A percentile compares a stretch with the other conserved stretches of the same genome.
phyloP scores from a whole-genome alignment of 2,797 vertebrate genomes.

The Chaenodraco wilsoni region DNA sequence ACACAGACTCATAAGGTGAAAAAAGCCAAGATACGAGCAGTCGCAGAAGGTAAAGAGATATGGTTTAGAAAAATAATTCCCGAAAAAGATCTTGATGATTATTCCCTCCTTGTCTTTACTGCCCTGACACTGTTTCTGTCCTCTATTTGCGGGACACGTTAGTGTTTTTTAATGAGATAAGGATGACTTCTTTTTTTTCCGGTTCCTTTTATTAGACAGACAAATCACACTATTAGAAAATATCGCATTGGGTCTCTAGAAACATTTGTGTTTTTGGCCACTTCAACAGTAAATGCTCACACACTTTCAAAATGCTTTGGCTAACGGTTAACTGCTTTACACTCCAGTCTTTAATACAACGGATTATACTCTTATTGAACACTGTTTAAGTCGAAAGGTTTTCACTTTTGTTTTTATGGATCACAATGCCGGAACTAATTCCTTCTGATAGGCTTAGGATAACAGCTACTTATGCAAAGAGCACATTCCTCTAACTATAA shows the following conservation, averaged over 20 bases:
- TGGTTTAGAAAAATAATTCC: too few species aligned
- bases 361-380: constrained; percentile 39
- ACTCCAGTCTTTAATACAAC: constrained; percentile 26
- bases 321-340: background rate
- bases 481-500: constrained; percentile 13
- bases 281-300: background rate
- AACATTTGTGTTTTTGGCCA: background rate
- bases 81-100: constrained; percentile 5
- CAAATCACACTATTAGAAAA: constrained; percentile 41
- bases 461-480: constrained; percentile 33
- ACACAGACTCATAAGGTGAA: too few species aligned
- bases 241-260: background rate
- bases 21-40: too few species aligned
- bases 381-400: constrained; percentile 20
- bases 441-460: constrained; percentile 29
- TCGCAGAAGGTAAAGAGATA: too few species aligned
- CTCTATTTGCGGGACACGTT: constrained; percentile 10
- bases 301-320: background rate
- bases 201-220: constrained; percentile 40
- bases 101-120: background rate
- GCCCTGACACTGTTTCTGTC: background rate
- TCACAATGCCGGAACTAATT: constrained; percentile 23
- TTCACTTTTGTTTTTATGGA: constrained; percentile 42
- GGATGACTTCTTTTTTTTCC: background rate
- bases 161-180: constrained; percentile 43